Evolutionary conservation across 2,113 vertebrate genomes (phyloP).

Genomic region (Furnarius figulus): DNA sequence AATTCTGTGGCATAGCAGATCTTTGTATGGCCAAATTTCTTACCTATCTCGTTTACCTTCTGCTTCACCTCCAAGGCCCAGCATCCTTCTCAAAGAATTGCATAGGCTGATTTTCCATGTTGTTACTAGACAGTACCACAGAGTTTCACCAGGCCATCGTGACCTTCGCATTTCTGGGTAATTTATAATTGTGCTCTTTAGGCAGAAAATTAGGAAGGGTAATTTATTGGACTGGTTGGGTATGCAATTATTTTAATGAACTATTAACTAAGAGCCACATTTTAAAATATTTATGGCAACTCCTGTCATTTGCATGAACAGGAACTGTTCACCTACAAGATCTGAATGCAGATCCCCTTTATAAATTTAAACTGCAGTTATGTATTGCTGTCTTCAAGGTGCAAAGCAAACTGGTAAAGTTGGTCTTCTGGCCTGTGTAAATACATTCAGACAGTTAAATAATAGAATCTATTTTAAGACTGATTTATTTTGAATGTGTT

Average conservation of each 20-base stretch:
- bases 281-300: neutral
- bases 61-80: neutral
- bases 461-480: neutral
- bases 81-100: neutral
- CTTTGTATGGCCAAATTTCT: neutral
- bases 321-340: neutral
- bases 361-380: neutral
- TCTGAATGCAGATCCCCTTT: neutral
- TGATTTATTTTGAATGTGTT: neutral
- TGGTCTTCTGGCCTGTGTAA: neutral
- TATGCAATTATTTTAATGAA: neutral
- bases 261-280: neutral
- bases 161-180: neutral
- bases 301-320: neutral
- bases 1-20: neutral
- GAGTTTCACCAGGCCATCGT: neutral
- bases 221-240: neutral
- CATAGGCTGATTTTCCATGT: neutral
- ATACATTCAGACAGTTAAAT: neutral
- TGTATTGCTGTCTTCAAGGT: neutral
- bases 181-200: neutral
- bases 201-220: neutral
- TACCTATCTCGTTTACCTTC: rapidly evolving
- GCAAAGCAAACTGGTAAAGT: neutral
- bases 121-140: neutral